These are phyloP conservation scores for Dexiosoma caninum DNA, from an alignment of 2,888 invertebrate genomes.

Conservation along the genomic window DNA sequence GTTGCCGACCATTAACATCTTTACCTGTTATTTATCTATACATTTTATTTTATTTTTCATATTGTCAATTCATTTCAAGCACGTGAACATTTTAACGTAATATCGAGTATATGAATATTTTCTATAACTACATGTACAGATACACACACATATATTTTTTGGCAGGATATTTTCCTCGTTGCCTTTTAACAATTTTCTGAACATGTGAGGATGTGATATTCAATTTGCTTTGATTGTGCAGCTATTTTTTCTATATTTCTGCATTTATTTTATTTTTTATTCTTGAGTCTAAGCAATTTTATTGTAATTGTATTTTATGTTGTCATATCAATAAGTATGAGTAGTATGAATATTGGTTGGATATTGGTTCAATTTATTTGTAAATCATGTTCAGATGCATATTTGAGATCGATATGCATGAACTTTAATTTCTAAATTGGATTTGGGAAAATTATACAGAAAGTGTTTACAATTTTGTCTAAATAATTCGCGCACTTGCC, in stretches of 20 bases:
- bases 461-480: too few relatives aligned
- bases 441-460: too few relatives aligned
- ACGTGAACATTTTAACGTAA: conserved; percentile 27
- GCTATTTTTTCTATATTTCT: conserved; percentile 52
- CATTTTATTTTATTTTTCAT: conserved; percentile 27
- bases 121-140: too few relatives aligned
- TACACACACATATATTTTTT: too few relatives aligned
- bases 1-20: neutral
- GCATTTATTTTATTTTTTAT: conserved; percentile 13
- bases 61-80: conserved; percentile 19
- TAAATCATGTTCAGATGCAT: conserved; percentile 40
- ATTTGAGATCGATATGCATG: neutral
- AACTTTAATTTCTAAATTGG: neutral
- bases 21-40: conserved; percentile 21
- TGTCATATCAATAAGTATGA: conserved; percentile 60
- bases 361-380: conserved; percentile 51
- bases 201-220: conserved; percentile 70
- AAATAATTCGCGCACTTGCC: too few relatives aligned
- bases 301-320: conserved; percentile 52
- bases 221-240: conserved; percentile 74
- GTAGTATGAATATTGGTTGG: conserved; percentile 10
- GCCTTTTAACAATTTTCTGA: neutral
- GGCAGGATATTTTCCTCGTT: conserved; percentile 37
- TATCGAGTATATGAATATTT: conserved; percentile 55
- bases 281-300: conserved; percentile 29